Evolutionary conservation across 1,140 invertebrate species (phyloP).

Genomic region (Scaptodrosophila lebanonensis): DNA sequence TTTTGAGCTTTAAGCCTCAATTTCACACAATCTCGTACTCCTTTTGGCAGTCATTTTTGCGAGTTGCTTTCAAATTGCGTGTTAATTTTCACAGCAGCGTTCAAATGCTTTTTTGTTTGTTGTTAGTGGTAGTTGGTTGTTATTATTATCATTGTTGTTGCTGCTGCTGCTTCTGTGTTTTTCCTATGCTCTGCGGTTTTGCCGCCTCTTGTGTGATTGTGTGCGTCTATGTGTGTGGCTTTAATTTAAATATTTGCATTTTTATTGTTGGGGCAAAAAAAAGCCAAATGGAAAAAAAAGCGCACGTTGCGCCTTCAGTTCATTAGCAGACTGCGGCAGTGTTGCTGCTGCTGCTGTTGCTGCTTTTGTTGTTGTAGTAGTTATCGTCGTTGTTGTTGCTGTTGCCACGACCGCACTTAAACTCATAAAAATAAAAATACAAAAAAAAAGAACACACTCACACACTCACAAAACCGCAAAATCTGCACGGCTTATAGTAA

Average conservation of each 20-base stretch:
- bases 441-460: too few relatives aligned
- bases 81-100: slow-evolving; percentile 75
- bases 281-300: slow-evolving; percentile 9
- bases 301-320: slow-evolving; percentile 40
- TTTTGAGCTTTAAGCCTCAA: slow-evolving; percentile 64
- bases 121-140: too few relatives aligned
- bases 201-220: slow-evolving; percentile 14
- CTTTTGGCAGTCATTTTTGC: slow-evolving; percentile 17
- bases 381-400: too few relatives aligned
- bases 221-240: slow-evolving; percentile 15
- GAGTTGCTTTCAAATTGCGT: slow-evolving; percentile 57
- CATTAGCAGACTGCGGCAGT: slow-evolving; percentile 48
- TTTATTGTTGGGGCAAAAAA: slow-evolving; percentile 46
- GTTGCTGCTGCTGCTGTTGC: slow-evolving; percentile 31
- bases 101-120: too few relatives aligned
- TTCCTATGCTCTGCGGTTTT: slow-evolving; percentile 59
- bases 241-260: slow-evolving; percentile 68
- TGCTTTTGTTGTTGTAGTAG: slow-evolving; percentile 27
- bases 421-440: too few relatives aligned
- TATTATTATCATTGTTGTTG: too few relatives aligned
- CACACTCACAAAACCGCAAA: too few relatives aligned
- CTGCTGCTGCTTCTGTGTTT: slow-evolving; percentile 48
- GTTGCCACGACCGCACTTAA: too few relatives aligned
- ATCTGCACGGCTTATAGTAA: too few relatives aligned
- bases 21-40: slow-evolving; percentile 33